Evolutionary conservation across 2,888 invertebrate genomes (phyloP), one percentile per base, ranked within the genome.

Genomic region (Choreutis nemorana): DNA sequence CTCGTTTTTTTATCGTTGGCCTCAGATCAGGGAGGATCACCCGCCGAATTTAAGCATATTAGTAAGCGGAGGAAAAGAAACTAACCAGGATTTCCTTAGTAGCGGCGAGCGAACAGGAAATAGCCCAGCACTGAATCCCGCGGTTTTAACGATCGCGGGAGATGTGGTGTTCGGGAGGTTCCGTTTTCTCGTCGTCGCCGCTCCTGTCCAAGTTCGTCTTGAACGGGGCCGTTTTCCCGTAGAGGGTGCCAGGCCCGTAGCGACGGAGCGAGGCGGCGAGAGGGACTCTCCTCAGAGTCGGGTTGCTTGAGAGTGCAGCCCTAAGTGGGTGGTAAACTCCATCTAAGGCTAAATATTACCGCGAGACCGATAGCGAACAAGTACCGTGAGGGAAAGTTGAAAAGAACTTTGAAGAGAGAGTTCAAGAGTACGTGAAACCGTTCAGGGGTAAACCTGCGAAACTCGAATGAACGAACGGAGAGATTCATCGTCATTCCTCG

Each of bases 381-480:
- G 82, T 83, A 82, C 82, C 82, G 83, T 81, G 83, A 85, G 81
- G 83, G 83, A 86, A 85, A 86, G 84, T 71, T 84, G 83, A 80
- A 83, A 83, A 85, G 83, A 75, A 84, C 83, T 84, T 82, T 83
- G 82, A 83, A 84, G 79, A 84, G 62, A 71, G 68, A 72, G 70
- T 72, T 67, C 57, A 73, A 70, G 50, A 73, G 70, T 61, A 64
- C 66, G 72, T 78, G 73, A 66, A 29, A 78, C 71, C 67, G 75
- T 64, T 66, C 73, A 70, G 65, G 64, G 71, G 71, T 68, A 75
- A 77, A 65, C 71, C 81, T 71, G 83, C 82, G 72, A 82, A 83
- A 70, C 70, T 68, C 64, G 63, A 72, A 71, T 64, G 64, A 62
- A 59, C 55, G 60, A 63, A 61, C 61, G 59, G 60, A 56, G 60